A percentile compares a stretch with the other conserved stretches of the same genome.
Evolutionary conservation across 2,113 vertebrate genomes (phyloP).

Genomic region (Clarias batrachus): DNA sequence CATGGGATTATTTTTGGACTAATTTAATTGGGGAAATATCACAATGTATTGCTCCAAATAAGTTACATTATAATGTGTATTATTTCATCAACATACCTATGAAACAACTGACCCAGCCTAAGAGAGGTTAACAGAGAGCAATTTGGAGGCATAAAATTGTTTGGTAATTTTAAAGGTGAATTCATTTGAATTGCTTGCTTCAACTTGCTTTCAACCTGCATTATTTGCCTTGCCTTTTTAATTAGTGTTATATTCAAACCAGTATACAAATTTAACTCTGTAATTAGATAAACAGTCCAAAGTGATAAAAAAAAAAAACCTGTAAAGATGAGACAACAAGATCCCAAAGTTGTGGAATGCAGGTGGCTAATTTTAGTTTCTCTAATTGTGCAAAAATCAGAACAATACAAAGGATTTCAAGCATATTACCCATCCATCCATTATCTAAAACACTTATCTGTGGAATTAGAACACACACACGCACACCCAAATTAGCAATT

Average conservation of each 20-base stretch:
- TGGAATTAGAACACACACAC: too few species aligned
- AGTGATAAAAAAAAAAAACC: not conserved
- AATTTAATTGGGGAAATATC: conserved; percentile 45
- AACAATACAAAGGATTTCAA: too few species aligned
- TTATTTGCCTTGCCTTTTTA: too few species aligned
- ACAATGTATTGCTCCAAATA: not conserved
- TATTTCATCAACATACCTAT: not conserved
- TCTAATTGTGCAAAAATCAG: too few species aligned
- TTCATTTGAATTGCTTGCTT: not conserved
- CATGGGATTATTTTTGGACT: conserved; percentile 32
- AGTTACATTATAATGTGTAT: not conserved
- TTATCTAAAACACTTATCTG: too few species aligned
- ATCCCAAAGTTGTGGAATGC: not conserved
- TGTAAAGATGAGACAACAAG: not conserved
- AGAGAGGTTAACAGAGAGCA: conserved; percentile 4
- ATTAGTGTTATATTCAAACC: too few species aligned
- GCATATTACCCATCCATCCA: too few species aligned
- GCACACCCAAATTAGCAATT: too few species aligned
- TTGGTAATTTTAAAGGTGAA: not conserved
- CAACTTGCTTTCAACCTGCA: not conserved
- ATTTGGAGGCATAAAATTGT: not conserved
- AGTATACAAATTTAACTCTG: not conserved
- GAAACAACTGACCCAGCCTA: conserved; percentile 37
- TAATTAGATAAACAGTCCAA: not conserved
- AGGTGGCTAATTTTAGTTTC: too few species aligned